Evolutionary conservation across 2,888 invertebrate species (phyloP), one percentile per base, ranked within the genome.

Genomic region (Nomada lathburiana): DNA sequence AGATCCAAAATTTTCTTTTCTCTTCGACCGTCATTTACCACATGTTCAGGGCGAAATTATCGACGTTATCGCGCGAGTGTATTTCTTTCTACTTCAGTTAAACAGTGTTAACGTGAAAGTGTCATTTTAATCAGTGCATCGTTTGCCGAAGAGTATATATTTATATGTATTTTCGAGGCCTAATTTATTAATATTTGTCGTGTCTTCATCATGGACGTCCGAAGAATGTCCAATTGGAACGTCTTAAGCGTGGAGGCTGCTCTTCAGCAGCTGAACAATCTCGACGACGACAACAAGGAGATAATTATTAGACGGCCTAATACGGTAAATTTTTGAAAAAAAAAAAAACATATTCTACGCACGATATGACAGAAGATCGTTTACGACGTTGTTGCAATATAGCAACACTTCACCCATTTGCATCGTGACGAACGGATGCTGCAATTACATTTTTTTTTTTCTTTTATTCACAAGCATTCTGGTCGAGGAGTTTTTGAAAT

Each of bases 181-280:
- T 53, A 63, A 67, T 63, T 10, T 26, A 64, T 55, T 60, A 29
- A 64, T 60, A 50, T 64, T 72, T 36, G 16, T 71, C 26, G 29
- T 29, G 70, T 74, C 57, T 55, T 47, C 26, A 52, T 26, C 60
- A 93, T 93, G 93, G 94, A 93, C 80, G 9, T 85, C 52, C 92
- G 94, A 84, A 93, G 94, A 88, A 92, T 94, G 93, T 94, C 94
- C 1, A 94, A 91, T 83, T 94, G 94, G 94, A 94, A 94, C 84
- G 92, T 92, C 50, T 86, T 94, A 77, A 94, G 92, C 86, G 89
- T 94, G 53, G 94, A 93, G 79, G 92, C 92, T 26, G 93, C 93
- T 55, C 80, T 93, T 57, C 92, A 93, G 80, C 93, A 93, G 74
- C 89, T 93, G 36, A 93, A 92, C 82, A 82, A 72, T 64, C 88